A percentile compares a stretch with the other conserved stretches of the same genome.
These are phyloP conservation scores for Pristionchus fissidentatus DNA, from an alignment of 2,888 invertebrate species.

Conservation along the genomic window DNA sequence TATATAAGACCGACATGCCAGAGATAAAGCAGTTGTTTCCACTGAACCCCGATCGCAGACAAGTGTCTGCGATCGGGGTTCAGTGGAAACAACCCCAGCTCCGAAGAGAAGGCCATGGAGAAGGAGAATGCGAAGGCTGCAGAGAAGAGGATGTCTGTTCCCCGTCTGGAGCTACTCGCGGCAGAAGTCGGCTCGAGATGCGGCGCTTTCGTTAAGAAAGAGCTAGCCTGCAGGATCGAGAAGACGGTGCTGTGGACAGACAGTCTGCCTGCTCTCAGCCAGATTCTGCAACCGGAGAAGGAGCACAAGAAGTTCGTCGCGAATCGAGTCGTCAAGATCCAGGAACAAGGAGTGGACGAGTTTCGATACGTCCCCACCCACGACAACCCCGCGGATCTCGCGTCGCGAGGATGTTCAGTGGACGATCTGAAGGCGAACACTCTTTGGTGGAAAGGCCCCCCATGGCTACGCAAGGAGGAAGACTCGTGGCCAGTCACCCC, in stretches of 20 bases:
- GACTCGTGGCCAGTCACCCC: constrained; percentile 22
- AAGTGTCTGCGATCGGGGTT: too few relatives aligned
- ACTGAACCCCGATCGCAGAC: too few relatives aligned
- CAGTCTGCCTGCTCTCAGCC: constrained; percentile 47
- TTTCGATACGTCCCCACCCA: constrained; percentile 60
- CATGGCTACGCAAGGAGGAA: neutral
- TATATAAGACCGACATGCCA: too few relatives aligned
- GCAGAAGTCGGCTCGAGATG: constrained; percentile 43
- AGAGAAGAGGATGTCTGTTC: constrained; percentile 12
- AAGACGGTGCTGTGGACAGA: constrained; percentile 50
- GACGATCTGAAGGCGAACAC: constrained; percentile 38
- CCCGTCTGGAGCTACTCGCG: constrained; percentile 51
- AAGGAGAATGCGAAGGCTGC: neutral
- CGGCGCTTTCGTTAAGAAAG: neutral
- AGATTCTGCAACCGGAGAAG: constrained; percentile 47
- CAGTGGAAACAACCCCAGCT: too few relatives aligned
- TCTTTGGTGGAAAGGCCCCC: constrained; percentile 50
- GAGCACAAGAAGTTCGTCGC: constrained; percentile 27
- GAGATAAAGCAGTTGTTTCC: too few relatives aligned
- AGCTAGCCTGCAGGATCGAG: neutral
- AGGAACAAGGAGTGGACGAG: neutral
- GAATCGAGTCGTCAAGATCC: neutral
- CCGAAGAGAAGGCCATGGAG: neutral
- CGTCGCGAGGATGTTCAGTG: constrained; percentile 59
- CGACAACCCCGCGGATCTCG: constrained; percentile 72